A percentile compares a stretch with the other conserved stretches of the same genome.
Evolutionary conservation across 2,888 invertebrate genomes (phyloP).

Genomic region (Mesoligia furuncula): DNA sequence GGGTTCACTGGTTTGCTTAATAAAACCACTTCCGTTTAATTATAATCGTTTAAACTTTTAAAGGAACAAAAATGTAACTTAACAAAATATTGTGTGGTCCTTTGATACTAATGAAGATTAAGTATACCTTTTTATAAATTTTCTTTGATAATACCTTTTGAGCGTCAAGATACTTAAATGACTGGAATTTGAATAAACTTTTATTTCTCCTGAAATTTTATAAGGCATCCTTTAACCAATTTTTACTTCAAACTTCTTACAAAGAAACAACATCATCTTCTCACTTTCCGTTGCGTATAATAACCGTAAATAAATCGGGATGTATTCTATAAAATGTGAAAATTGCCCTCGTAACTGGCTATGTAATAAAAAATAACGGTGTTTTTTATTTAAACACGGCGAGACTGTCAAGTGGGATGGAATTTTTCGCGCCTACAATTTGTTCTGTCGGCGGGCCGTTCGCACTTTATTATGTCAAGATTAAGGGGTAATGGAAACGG

Average conservation of each 20-base stretch:
- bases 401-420: slow-evolving; percentile 62
- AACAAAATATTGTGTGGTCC: background rate
- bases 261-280: slow-evolving; percentile 28
- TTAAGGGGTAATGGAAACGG: slow-evolving; percentile 64
- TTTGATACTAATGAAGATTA: background rate
- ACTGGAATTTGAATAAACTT: slow-evolving; percentile 1
- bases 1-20: background rate
- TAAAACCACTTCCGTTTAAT: background rate
- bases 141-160: background rate
- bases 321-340: slow-evolving; percentile 54
- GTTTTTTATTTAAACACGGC: slow-evolving; percentile 70
- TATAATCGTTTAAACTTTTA: no score
- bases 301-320: slow-evolving; percentile 61
- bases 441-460: slow-evolving; percentile 69
- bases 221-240: background rate
- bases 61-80: background rate
- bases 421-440: slow-evolving; percentile 75
- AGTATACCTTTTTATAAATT: no score
- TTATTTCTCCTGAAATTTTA: background rate
- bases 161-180: background rate
- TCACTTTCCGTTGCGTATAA: slow-evolving; percentile 43
- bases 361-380: slow-evolving; percentile 68
- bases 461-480: slow-evolving; percentile 68
- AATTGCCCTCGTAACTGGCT: slow-evolving; percentile 58
- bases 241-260: slow-evolving; percentile 11